A percentile compares a stretch with the other conserved stretches of the same genome.
phyloP scores from a whole-genome alignment of 35 echinoderm and acorn worm species.

The Heliocidaris tuberculata region DNA sequence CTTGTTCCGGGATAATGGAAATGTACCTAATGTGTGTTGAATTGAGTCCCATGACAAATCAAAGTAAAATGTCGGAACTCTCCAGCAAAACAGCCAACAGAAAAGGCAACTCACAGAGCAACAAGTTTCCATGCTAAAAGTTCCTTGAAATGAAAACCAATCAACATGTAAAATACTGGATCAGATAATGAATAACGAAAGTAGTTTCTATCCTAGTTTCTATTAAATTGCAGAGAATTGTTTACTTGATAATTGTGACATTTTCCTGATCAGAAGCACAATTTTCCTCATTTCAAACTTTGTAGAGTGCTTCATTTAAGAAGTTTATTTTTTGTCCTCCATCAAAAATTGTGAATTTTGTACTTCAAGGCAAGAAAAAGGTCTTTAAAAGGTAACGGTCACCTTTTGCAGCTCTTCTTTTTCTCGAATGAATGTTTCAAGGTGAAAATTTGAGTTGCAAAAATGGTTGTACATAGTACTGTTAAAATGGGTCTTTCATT shows the following conservation, averaged over 20 bases:
- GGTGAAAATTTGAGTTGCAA: too few relatives aligned
- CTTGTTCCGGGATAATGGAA: too few relatives aligned
- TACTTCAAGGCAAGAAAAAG: not conserved
- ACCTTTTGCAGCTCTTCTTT: not conserved
- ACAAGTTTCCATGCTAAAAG: not conserved
- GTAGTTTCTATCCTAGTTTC: not conserved
- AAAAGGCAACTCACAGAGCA: not conserved
- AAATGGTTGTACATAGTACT: too few relatives aligned
- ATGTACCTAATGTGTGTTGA: not conserved
- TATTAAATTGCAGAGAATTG: not conserved
- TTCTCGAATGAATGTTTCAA: too few relatives aligned
- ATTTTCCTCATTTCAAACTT: not conserved
- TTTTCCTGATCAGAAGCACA: not conserved
- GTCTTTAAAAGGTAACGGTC: not conserved
- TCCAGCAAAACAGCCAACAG: not conserved
- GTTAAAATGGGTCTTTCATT: too few relatives aligned
- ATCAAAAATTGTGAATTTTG: not conserved
- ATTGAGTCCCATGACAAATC: not conserved
- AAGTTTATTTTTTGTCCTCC: not conserved
- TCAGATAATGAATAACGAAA: not conserved
- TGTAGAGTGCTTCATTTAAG: not conserved
- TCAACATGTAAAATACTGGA: not conserved
- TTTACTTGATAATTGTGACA: not conserved
- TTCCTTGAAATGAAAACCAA: not conserved
- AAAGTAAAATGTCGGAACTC: not conserved